A percentile compares a stretch with the other conserved stretches of the same genome.
phyloP scores from a whole-genome alignment of 2,113 vertebrate genomes.

The Neolamprologus toae region DNA sequence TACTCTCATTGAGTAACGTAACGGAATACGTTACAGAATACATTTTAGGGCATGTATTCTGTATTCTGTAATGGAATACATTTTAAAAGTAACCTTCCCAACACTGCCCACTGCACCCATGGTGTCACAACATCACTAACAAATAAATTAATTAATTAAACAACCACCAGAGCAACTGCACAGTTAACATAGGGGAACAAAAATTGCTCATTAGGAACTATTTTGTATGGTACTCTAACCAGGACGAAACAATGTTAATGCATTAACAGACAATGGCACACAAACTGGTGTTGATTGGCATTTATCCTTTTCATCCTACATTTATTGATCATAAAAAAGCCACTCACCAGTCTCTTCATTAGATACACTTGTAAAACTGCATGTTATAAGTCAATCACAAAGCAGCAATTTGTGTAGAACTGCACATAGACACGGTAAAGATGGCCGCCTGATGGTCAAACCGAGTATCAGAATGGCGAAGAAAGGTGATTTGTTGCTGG shows the following conservation, averaged over 20 bases:
- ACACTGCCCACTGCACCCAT: background rate
- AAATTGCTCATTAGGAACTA: background rate
- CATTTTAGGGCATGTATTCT: too few species aligned
- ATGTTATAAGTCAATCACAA: background rate
- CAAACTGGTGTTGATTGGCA: background rate
- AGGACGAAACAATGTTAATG: background rate
- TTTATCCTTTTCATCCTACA: background rate
- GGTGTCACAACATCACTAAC: background rate
- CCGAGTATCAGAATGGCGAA: background rate
- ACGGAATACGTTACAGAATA: too few species aligned
- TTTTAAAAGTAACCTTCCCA: too few species aligned
- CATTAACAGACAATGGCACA: background rate
- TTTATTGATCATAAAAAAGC: background rate
- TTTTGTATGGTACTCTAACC: background rate
- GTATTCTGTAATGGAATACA: too few species aligned
- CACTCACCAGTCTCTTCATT: fast-evolving
- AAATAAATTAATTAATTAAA: background rate
- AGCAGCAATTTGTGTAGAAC: background rate
- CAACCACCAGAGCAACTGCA: background rate
- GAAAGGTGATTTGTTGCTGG: background rate
- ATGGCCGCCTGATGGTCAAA: background rate
- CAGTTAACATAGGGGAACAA: background rate
- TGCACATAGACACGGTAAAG: background rate
- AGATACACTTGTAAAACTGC: background rate
- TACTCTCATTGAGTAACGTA: too few species aligned